Conservation (phyloP, 1,140 invertebrate genomes). For the Ectropis grisescens region DNA sequence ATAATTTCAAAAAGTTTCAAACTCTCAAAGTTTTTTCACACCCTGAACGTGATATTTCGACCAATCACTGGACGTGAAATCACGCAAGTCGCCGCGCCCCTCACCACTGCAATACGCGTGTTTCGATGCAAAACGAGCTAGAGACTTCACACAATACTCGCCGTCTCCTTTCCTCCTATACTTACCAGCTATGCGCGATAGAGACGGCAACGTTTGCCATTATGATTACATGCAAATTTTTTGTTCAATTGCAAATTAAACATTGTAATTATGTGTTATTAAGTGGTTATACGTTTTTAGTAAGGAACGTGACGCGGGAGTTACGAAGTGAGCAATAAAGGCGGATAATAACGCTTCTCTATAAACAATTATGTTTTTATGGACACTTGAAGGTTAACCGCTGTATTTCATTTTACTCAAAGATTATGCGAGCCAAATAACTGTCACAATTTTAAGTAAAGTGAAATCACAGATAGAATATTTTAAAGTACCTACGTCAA, state of each 20-base stretch:
- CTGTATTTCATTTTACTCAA: too few relatives aligned
- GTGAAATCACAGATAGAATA: too few relatives aligned
- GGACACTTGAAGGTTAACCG: too few relatives aligned
- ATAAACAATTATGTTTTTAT: too few relatives aligned
- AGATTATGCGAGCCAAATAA: too few relatives aligned
- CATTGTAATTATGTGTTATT: constrained; percentile 58
- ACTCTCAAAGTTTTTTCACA: constrained; percentile 37
- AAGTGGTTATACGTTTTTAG: constrained; percentile 22
- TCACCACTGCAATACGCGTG: constrained; percentile 48
- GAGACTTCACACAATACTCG: constrained; percentile 11
- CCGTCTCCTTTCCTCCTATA: constrained; percentile 32
- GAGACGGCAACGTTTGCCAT: constrained; percentile 28
- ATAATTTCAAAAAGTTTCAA: constrained; percentile 49
- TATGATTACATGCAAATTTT: constrained; percentile 54
- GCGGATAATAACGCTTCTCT: too few relatives aligned
- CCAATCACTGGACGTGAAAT: constrained; percentile 32
- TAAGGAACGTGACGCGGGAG: too few relatives aligned
- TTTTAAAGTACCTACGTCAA: too few relatives aligned
- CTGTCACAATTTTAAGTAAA: too few relatives aligned
- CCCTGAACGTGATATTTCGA: constrained; percentile 25
- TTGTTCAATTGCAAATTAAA: constrained; percentile 58
- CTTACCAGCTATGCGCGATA: constrained; percentile 15
- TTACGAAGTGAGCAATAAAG: too few relatives aligned
- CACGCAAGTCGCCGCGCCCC: constrained; percentile 42
- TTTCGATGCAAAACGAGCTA: constrained; percentile 30